phyloP scores from a whole-genome alignment of 2,888 invertebrate species.

The Nemotelus nigrinus region DNA sequence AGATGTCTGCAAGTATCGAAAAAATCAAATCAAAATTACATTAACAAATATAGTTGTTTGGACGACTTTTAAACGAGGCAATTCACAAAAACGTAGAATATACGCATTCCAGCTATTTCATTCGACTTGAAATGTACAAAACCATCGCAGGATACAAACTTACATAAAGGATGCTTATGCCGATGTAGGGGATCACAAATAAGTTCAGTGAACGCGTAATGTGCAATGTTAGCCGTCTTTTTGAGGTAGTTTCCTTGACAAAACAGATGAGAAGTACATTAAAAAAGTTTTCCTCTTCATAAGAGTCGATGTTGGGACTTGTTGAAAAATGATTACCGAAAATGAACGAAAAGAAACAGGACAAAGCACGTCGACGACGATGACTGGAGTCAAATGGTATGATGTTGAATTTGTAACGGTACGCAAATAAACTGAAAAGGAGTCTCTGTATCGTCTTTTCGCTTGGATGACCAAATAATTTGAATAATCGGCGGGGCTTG shows the following conservation, averaged over 20 bases:
- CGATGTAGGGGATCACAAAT: neutral
- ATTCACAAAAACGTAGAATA: neutral
- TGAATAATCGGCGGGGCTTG: slow-evolving; percentile 28
- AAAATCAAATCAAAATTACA: neutral
- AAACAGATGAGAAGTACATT: slow-evolving; percentile 15
- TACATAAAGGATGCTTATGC: neutral
- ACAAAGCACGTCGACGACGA: slow-evolving; percentile 16
- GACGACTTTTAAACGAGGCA: neutral
- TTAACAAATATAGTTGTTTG: neutral
- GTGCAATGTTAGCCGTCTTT: neutral
- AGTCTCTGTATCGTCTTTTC: slow-evolving; percentile 31
- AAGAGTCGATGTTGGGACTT: slow-evolving; percentile 27
- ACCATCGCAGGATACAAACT: slow-evolving; percentile 29
- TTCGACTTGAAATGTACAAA: slow-evolving; percentile 19
- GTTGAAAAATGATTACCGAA: slow-evolving; percentile 41
- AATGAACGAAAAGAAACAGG: slow-evolving; percentile 17
- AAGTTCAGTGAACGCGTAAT: slow-evolving; percentile 34
- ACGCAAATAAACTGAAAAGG: slow-evolving; percentile 16
- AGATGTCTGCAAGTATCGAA: slow-evolving; percentile 63
- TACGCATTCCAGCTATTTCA: neutral
- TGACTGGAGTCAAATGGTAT: neutral
- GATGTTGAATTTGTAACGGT: slow-evolving; percentile 31
- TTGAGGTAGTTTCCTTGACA: slow-evolving; percentile 29
- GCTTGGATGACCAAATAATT: slow-evolving; percentile 24
- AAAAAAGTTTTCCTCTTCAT: slow-evolving; percentile 31